Conservation (phyloP, 2,797 vertebrate genomes). For the Pogoniulus pusillus region DNA sequence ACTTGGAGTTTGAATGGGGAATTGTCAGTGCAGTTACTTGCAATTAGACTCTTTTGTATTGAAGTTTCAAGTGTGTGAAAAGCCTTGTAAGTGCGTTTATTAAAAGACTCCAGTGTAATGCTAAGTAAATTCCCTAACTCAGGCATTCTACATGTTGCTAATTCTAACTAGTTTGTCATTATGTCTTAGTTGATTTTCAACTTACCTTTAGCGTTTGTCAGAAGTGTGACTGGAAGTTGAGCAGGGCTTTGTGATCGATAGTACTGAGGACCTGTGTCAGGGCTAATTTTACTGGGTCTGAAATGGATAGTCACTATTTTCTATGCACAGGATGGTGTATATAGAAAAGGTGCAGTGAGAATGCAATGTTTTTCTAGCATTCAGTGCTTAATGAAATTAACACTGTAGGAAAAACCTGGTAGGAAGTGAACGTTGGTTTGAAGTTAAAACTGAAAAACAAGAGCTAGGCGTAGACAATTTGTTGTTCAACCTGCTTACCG, state of each 20-base stretch:
- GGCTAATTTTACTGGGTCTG: background rate
- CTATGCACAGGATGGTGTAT: fast-evolving
- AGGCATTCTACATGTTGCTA: background rate
- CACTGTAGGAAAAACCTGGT: background rate
- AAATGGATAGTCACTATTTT: background rate
- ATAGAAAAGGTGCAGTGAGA: background rate
- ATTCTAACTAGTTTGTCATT: background rate
- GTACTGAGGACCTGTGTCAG: fast-evolving
- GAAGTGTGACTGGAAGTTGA: background rate
- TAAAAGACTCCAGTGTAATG: background rate
- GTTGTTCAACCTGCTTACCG: background rate
- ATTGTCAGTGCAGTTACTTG: background rate
- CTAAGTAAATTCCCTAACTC: background rate
- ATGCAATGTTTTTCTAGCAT: background rate
- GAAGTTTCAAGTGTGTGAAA: background rate
- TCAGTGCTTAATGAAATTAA: background rate
- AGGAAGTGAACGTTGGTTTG: background rate
- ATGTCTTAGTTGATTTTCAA: background rate
- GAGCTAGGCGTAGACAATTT: background rate
- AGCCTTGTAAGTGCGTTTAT: background rate
- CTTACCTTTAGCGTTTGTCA: background rate
- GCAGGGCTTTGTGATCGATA: background rate
- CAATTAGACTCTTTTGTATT: background rate
- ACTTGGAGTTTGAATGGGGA: background rate
- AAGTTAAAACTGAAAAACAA: background rate